These are phyloP conservation scores for Spisula subtruncata DNA, from an alignment of 2,888 invertebrate species.

Conservation along the genomic window DNA sequence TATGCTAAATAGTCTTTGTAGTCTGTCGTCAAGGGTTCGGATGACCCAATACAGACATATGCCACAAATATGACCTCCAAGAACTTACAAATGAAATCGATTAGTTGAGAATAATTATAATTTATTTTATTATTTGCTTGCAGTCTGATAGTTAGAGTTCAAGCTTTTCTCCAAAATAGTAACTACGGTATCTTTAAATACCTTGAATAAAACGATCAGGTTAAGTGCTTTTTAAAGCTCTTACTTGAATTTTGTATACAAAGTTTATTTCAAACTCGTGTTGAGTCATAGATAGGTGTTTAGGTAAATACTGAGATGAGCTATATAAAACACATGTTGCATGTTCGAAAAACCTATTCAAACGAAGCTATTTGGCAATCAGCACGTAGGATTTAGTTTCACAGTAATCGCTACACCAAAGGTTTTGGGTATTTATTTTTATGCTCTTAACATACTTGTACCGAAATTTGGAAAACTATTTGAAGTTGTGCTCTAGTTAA, in stretches of 20 bases:
- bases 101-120: background rate
- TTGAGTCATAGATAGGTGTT: background rate
- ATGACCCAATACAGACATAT: too few species aligned
- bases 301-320: background rate
- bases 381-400: background rate
- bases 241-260: background rate
- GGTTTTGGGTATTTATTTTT: background rate
- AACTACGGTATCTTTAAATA: background rate
- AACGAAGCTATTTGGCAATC: conserved; percentile 5
- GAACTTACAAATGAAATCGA: too few species aligned
- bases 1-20: too few species aligned
- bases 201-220: background rate
- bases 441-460: background rate
- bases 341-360: background rate
- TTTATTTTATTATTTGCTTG: too few species aligned
- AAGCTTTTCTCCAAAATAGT: background rate
- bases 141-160: background rate
- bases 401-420: background rate
- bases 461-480: background rate
- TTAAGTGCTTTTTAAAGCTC: background rate
- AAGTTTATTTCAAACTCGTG: background rate
- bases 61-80: too few species aligned
- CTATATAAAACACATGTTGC: conserved; percentile 5
- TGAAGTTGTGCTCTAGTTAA: background rate
- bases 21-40: too few species aligned